Evolutionary conservation across 2,113 vertebrate genomes (phyloP).

Genomic region (Neofelis nebulosa): DNA sequence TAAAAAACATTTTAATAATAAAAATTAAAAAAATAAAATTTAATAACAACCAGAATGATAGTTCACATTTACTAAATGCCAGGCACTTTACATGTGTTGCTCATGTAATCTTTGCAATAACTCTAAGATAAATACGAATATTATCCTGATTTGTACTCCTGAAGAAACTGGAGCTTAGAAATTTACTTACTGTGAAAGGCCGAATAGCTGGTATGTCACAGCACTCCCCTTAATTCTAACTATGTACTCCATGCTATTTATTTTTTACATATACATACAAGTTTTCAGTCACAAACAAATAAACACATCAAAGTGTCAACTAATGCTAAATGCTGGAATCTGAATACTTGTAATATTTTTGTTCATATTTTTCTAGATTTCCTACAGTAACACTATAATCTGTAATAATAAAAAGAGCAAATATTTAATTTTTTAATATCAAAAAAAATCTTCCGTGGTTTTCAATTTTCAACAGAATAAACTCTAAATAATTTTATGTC

Average conservation of each 20-base stretch:
- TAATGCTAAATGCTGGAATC: slow-evolving; percentile 42
- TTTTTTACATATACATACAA: neutral
- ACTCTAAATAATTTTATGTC: slow-evolving; percentile 10
- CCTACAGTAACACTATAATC: neutral
- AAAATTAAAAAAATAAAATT: too few relatives aligned
- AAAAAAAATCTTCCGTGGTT: neutral
- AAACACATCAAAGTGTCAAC: neutral
- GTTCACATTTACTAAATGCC: neutral
- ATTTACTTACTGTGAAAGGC: neutral
- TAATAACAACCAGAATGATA: neutral
- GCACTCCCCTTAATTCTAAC: neutral
- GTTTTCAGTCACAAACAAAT: slow-evolving; percentile 36
- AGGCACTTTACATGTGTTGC: neutral
- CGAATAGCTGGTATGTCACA: neutral
- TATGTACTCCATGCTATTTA: neutral
- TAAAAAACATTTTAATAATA: too few relatives aligned
- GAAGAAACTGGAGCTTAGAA: slow-evolving; percentile 3
- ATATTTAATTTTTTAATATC: neutral
- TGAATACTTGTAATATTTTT: slow-evolving; percentile 4
- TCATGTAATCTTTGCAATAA: neutral
- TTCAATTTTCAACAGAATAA: neutral
- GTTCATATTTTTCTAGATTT: neutral
- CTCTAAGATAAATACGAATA: neutral
- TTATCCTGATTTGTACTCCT: neutral
- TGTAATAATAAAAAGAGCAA: neutral